Base-by-base conservation (phyloP, 2,888 invertebrate genomes). In the Branchinecta sandiegonensis region DNA sequence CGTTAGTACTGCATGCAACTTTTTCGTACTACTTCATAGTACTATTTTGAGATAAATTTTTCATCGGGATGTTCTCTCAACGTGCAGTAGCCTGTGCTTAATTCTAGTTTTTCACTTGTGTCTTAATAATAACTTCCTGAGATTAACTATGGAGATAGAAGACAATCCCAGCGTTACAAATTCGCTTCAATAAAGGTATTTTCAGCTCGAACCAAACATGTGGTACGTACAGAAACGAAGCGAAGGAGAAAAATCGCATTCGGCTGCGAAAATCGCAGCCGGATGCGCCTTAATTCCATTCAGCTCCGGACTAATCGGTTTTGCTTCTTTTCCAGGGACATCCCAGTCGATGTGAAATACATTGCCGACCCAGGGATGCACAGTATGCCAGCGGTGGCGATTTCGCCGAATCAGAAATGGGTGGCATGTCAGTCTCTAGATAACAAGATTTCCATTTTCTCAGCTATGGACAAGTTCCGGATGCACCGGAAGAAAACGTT, bases 321-420 rank as follows among this genome's bases (percentile, higher is more conserved):
- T 67, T 37, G 48, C 69, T 66, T 70, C 66, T 70, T 66, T 69
- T 72, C 67, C 68, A 81, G 81, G 81, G 92, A 93, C 77, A 93
- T 93, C 75, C 93, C 93, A 0, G 99, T 99, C 1, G 99, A 99
- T 79, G 99, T 99, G 89, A 99, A 99, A 78, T 95, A 99, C 79
- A 97, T 99, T 72, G 99, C 99, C 1, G 99, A 99, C 79, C 97
- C 99, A 0, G 87, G 93, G 0, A 95, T 99, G 94, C 99, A 99
- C 79, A 96, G 97, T 8, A 92, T 99, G 86, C 99, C 99, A 0
- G 89, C 94, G 0, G 96, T 97, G 0, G 91, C 94, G 0, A 83
- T 88, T 8, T 89, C 96, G 0, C 97, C 96, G 1, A 97, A 97
- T 81, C 91, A 92, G 76, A 97, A 97, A 80, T 99, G 99, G 97